Base-by-base conservation (phyloP, 2,797 vertebrate species). In the Pangasius larnaudii region DNA sequence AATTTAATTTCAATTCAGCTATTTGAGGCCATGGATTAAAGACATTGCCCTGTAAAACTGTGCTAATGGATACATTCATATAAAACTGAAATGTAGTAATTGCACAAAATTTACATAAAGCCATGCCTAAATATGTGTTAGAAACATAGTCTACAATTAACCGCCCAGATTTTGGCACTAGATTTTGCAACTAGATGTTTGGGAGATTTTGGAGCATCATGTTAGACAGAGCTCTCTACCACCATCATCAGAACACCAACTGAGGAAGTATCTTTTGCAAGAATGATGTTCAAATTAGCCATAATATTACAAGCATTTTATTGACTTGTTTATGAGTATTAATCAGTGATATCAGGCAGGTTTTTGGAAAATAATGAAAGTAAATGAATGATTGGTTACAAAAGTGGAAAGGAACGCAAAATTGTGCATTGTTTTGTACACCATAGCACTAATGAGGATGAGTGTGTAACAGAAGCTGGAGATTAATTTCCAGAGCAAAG, bases 81-180 rank as follows among this genome's bases (percentile, higher is more conserved):
- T 39, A 42, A 81, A 80, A 42, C 22, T 39, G 8, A 81, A 81
- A 81, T 58, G n/a, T 22, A 36, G 49, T 56, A 79, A 79, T 56
- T 53, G 7, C 13, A 19, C 9, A 56, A 22, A 24, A 33, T 36
- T 5, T 58, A 36, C 30, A 36, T 19, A 22, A 24, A 79, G 58
- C 10, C 53, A 13, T 79, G 53, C 19, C 74, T 5, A 51, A 77
- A 49, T 27, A 51, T 77, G 27, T 51, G 24, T 27, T 49, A 75
- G 39, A 49, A 49, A 49, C 71, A 46, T 46, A 46, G 24, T 39
- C 69, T 72, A 49, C n/a, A 79, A 58, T 79, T 56, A 58, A 79
- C 33, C 53, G 56, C 8, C 30, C 10, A 36, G 30, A 79, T 58
- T 53, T n/a, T 51, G 74, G 10, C 19, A 74, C 22, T 72, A 72